Evolutionary conservation across 2,797 vertebrate species (phyloP).

Genomic region (Cottoperca gobio): DNA sequence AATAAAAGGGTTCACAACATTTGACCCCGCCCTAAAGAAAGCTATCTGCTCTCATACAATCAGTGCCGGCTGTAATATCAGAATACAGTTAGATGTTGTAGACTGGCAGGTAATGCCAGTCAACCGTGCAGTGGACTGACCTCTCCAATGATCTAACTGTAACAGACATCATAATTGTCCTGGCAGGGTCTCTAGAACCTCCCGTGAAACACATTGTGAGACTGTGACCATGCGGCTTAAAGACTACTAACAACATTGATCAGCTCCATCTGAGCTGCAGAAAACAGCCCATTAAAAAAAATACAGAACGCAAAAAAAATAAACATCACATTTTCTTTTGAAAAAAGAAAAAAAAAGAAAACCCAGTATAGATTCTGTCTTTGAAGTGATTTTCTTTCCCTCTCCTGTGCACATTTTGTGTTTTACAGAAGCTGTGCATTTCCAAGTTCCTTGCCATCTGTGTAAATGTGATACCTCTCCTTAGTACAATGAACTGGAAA

Average conservation of each 20-base stretch:
- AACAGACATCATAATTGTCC: constrained; percentile 45
- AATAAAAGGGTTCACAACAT: background rate
- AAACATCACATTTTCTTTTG: constrained; percentile 31
- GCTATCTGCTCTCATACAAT: background rate
- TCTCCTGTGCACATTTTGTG: constrained; percentile 67
- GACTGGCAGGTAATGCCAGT: constrained; percentile 33
- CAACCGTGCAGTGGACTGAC: constrained; percentile 44
- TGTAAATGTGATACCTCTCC: constrained; percentile 87
- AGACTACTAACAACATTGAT: constrained; percentile 59
- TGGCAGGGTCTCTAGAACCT: constrained; percentile 44
- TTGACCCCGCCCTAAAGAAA: background rate
- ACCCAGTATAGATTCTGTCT: constrained; percentile 64
- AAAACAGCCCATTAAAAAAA: constrained; percentile 48
- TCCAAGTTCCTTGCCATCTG: constrained; percentile 85
- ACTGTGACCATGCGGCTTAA: constrained; percentile 46
- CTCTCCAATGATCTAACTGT: constrained; percentile 52
- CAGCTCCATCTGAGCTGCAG: constrained; percentile 49
- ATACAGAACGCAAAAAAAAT: constrained; percentile 28
- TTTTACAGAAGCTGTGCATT: constrained; percentile 75
- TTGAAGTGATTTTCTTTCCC: constrained; percentile 74
- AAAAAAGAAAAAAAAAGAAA: constrained; percentile 30
- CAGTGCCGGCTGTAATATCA: background rate
- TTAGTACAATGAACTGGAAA: constrained; percentile 87
- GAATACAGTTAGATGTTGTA: constrained; percentile 13
- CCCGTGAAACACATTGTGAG: constrained; percentile 49